A percentile compares a stretch with the other conserved stretches of the same genome.
Evolutionary conservation across 2,888 invertebrate genomes (phyloP).

Genomic region (Diarsia rubi): DNA sequence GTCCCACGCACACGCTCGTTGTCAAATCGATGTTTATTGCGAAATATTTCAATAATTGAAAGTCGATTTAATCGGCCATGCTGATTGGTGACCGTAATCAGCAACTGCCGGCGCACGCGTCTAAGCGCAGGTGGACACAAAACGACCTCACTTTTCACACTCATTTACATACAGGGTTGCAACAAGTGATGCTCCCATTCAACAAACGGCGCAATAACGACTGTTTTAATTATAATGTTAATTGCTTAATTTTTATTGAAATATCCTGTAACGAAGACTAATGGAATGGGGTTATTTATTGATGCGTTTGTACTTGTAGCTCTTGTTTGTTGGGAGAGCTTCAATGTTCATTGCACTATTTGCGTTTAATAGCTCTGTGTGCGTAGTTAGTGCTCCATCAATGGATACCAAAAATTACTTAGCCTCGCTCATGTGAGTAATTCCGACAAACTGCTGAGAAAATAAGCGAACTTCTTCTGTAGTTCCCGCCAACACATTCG

Average conservation of each 20-base stretch:
- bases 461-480: constrained; percentile 30
- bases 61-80: constrained; percentile 68
- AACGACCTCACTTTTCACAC: constrained; percentile 65
- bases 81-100: constrained; percentile 65
- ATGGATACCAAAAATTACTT: constrained; percentile 20
- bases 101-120: constrained; percentile 59
- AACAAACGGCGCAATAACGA: constrained; percentile 60
- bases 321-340: constrained; percentile 1
- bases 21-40: constrained; percentile 63
- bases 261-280: constrained; percentile 39
- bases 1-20: constrained; percentile 57
- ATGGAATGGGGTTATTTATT: constrained; percentile 47
- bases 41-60: constrained; percentile 69
- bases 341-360: constrained; percentile 7
- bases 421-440: constrained; percentile 4
- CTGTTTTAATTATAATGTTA: constrained; percentile 61
- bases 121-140: constrained; percentile 69
- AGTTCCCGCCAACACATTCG: constrained; percentile 22
- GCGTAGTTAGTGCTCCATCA: neutral
- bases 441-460: constrained; percentile 26
- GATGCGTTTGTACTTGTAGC: constrained; percentile 3
- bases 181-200: constrained; percentile 55
- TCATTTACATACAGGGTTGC: constrained; percentile 61
- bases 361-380: neutral
- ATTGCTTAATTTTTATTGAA: constrained; percentile 64